phyloP scores from a whole-genome alignment of 2,888 invertebrate genomes.

The Ochropleura leucogaster region DNA sequence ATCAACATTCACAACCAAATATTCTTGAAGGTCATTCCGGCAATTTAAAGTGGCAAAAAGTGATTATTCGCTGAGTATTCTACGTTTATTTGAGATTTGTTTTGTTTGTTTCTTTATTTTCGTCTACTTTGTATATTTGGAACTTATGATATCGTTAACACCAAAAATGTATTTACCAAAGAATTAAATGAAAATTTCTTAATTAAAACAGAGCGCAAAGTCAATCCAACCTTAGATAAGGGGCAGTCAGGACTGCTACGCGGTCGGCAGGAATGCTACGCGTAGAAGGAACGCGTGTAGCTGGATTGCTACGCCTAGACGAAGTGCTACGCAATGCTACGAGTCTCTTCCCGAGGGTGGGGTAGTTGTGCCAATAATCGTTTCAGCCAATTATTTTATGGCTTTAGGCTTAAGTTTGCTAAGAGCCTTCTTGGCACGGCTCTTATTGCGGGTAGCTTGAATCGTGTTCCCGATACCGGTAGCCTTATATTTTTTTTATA shows the following conservation, averaged over 20 bases:
- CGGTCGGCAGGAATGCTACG: background rate
- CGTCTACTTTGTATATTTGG: background rate
- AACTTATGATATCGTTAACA: conserved; percentile 3
- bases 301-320: background rate
- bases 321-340: background rate
- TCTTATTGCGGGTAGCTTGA: too few species aligned
- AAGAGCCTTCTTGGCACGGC: too few species aligned
- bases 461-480: too few species aligned
- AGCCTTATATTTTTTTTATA: too few species aligned
- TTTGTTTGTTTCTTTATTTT: conserved; percentile 11
- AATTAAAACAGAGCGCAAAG: background rate
- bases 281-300: background rate
- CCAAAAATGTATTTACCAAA: background rate
- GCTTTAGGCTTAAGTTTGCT: too few species aligned
- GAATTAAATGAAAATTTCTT: background rate
- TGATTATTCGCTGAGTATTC: conserved; percentile 24
- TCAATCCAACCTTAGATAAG: background rate
- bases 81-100: conserved; percentile 24
- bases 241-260: background rate
- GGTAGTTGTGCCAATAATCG: background rate
- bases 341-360: background rate
- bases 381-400: too few species aligned
- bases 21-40: conserved; percentile 47
- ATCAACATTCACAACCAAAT: conserved; percentile 47
- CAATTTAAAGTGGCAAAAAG: conserved; percentile 48